Evolutionary conservation across 2,113 vertebrate genomes (phyloP).

Genomic region (Apteryx mantelli): DNA sequence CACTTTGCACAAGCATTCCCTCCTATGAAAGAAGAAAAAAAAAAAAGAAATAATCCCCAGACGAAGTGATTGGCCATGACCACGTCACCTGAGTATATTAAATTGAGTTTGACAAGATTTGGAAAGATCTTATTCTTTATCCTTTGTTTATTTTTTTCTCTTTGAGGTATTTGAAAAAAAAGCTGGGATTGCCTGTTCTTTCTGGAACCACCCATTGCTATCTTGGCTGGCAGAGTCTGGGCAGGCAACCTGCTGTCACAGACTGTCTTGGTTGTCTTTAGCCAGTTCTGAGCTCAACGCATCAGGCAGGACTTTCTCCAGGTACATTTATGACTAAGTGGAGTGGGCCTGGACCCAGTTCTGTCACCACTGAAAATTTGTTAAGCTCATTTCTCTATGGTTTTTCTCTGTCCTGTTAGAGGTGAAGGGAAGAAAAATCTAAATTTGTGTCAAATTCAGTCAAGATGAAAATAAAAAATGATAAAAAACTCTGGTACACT

Average conservation of each 20-base stretch:
- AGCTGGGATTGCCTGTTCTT: background rate
- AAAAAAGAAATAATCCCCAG: background rate
- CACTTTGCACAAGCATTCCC: background rate
- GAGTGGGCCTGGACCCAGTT: background rate
- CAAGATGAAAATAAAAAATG: background rate
- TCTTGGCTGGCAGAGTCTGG: background rate
- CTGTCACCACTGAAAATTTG: background rate
- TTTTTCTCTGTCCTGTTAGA: background rate
- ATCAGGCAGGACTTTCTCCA: background rate
- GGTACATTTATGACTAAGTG: background rate
- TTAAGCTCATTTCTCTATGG: background rate
- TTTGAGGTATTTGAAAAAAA: background rate
- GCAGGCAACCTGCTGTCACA: no score
- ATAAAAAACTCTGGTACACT: background rate
- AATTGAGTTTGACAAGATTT: background rate
- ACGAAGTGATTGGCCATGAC: background rate
- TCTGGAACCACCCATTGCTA: background rate
- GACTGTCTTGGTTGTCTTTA: background rate
- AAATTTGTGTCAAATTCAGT: background rate
- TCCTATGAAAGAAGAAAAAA: background rate
- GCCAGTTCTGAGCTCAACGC: background rate
- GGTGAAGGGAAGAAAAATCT: background rate
- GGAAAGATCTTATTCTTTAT: background rate
- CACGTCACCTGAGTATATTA: background rate
- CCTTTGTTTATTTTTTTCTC: background rate